A percentile compares a stretch with the other conserved stretches of the same genome.
Conservation (phyloP, 2,113 vertebrate genomes). For the Ochotona princeps region DNA sequence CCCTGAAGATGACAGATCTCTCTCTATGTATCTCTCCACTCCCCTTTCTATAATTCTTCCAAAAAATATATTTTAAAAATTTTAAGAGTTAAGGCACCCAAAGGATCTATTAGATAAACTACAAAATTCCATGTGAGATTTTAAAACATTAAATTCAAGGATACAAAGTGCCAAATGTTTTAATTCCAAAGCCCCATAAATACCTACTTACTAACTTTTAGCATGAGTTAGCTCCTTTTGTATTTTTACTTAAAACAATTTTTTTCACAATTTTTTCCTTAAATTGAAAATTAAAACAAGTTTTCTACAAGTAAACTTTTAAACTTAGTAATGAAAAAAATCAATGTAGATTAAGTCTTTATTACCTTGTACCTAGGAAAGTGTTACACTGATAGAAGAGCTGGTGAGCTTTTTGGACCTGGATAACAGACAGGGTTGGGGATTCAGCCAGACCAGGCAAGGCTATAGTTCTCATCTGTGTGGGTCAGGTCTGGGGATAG, state of each 20-base stretch:
- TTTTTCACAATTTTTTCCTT: conserved; percentile 16
- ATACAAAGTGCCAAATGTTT: neutral
- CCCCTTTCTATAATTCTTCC: too few species aligned
- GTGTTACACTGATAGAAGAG: too few species aligned
- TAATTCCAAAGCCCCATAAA: neutral
- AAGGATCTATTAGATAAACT: neutral
- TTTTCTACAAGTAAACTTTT: conserved; percentile 16
- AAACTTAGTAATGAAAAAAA: neutral
- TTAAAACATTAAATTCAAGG: neutral
- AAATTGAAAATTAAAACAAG: conserved; percentile 29
- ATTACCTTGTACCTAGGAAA: too few species aligned
- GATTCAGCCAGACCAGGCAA: too few species aligned
- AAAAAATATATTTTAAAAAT: too few species aligned
- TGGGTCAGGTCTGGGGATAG: too few species aligned
- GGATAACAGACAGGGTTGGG: too few species aligned
- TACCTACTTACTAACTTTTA: neutral
- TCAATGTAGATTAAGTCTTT: neutral
- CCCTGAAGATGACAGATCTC: too few species aligned
- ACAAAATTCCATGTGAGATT: neutral
- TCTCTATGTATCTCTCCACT: too few species aligned
- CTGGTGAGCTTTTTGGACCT: too few species aligned
- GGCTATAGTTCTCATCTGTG: too few species aligned
- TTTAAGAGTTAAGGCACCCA: too few species aligned
- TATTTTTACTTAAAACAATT: neutral
- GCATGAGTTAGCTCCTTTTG: neutral